Conservation (phyloP, 2,888 invertebrate genomes). For the Pimpla rufipes region DNA sequence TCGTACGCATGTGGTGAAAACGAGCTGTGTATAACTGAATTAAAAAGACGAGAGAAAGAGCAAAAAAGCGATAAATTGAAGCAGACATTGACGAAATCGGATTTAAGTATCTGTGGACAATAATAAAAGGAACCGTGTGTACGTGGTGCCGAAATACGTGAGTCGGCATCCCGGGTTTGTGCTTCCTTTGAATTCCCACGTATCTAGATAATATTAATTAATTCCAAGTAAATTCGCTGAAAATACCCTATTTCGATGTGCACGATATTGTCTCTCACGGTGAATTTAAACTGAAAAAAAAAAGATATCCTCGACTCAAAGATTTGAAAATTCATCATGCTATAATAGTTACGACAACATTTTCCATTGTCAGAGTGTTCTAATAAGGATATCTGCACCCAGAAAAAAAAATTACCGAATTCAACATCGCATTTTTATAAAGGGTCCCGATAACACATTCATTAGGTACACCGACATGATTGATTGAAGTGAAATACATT, state of each 20-base stretch:
- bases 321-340: slow-evolving; percentile 9
- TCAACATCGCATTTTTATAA: too few relatives aligned
- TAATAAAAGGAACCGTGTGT: slow-evolving; percentile 59
- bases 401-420: too few relatives aligned
- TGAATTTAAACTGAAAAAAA: background rate
- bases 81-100: slow-evolving; percentile 57
- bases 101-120: slow-evolving; percentile 71
- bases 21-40: slow-evolving; percentile 51
- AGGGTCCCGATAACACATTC: too few relatives aligned
- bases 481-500: too few relatives aligned
- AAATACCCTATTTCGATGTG: slow-evolving; percentile 41
- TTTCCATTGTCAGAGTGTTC: slow-evolving; percentile 1
- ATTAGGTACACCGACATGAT: too few relatives aligned
- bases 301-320: slow-evolving; percentile 1
- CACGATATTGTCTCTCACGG: slow-evolving; percentile 32
- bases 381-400: background rate
- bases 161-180: slow-evolving; percentile 65
- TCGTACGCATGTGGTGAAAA: slow-evolving; percentile 55
- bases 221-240: slow-evolving; percentile 32
- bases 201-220: slow-evolving; percentile 57
- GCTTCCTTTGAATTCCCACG: slow-evolving; percentile 72
- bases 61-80: slow-evolving; percentile 36
- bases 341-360: slow-evolving; percentile 15
- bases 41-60: slow-evolving; percentile 40
- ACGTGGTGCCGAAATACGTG: slow-evolving; percentile 43